These are phyloP conservation scores for Drosophila kanekoi DNA, from an alignment of 2,888 invertebrate species.

Conservation along the genomic window DNA sequence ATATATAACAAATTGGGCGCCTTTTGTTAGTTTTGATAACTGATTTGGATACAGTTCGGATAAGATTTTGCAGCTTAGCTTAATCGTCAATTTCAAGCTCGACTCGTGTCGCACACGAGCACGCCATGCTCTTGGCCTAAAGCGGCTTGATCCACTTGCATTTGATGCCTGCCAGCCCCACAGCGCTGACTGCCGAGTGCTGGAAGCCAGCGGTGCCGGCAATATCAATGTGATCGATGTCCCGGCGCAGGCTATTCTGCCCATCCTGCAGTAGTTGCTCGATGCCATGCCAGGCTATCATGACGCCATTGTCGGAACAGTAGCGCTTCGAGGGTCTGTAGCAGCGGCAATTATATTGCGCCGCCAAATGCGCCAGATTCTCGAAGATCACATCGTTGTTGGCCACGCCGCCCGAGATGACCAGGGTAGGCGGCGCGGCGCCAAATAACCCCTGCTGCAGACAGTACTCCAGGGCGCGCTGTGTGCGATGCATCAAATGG, in stretches of 20 bases:
- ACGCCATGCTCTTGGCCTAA: too few species aligned
- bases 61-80: too few species aligned
- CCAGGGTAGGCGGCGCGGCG: conserved; percentile 86
- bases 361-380: conserved; percentile 89
- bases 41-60: too few species aligned
- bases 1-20: too few species aligned
- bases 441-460: conserved; percentile 87
- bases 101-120: too few species aligned
- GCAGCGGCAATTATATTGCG: conserved; percentile 88
- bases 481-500: conserved; percentile 93
- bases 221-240: conserved; percentile 87
- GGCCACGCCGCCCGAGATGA: conserved; percentile 98
- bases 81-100: too few species aligned
- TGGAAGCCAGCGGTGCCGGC: conserved; percentile 77
- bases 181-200: conserved; percentile 62
- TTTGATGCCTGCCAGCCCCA: conserved; percentile 74
- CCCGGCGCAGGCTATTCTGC: conserved; percentile 49
- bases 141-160: conserved; percentile 83
- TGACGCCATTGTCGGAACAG: conserved; percentile 99
- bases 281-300: conserved; percentile 99
- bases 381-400: conserved; percentile 93
- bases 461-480: conserved; percentile 93
- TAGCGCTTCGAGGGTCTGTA: conserved; percentile 92
- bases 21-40: too few species aligned
- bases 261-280: conserved; percentile 87